Conservation (phyloP, 2,113 vertebrate species). For the Podilymbus podiceps region DNA sequence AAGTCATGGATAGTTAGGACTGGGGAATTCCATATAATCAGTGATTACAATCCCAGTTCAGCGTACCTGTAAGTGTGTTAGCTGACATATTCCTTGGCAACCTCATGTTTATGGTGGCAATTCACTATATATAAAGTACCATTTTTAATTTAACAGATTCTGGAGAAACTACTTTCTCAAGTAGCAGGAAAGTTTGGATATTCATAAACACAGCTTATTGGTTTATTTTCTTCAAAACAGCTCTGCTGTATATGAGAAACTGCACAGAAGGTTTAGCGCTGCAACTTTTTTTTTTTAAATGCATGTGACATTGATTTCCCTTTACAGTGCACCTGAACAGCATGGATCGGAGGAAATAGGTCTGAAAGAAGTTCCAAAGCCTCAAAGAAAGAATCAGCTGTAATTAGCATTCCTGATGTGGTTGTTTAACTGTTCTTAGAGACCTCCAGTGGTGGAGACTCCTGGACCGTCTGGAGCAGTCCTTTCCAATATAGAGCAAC, state of each 20-base stretch:
- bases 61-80: not conserved
- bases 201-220: not conserved
- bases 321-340: not conserved
- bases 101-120: not conserved
- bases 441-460: not conserved
- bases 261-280: not conserved
- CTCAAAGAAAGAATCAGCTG: not conserved
- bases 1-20: not conserved
- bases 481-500: not conserved
- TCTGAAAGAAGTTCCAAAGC: slow-evolving; percentile 1
- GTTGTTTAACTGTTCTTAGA: not conserved
- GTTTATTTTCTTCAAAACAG: not conserved
- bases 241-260: not conserved
- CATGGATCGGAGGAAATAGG: not conserved
- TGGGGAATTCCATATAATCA: not conserved
- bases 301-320: not conserved
- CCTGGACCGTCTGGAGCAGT: not conserved
- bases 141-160: not conserved
- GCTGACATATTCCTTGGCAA: not conserved
- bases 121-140: not conserved
- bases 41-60: not conserved
- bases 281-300: not conserved
- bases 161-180: not conserved
- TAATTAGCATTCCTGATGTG: not conserved
- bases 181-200: not conserved